Percentiles rank a stretch among this genome's conserved stretches.
These are phyloP conservation scores for Aramus guarauna DNA, from an alignment of 2,113 vertebrate genomes.

Conservation along the genomic window DNA sequence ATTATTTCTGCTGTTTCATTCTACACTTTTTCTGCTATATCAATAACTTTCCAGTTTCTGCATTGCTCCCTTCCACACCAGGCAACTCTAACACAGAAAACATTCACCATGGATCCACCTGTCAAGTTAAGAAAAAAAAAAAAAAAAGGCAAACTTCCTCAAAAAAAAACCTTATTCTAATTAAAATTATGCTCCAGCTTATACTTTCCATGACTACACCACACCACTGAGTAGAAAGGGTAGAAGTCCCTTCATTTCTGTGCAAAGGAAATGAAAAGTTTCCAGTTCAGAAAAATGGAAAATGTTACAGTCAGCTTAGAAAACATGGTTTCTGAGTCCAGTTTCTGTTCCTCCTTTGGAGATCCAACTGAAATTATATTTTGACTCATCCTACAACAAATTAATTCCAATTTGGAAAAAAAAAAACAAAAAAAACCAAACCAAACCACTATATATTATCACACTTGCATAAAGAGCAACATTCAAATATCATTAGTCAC, in stretches of 20 bases:
- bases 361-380: neutral
- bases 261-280: neutral
- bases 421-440: neutral
- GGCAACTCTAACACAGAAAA: neutral
- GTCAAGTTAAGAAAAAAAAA: neutral
- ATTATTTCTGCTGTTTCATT: neutral
- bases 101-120: neutral
- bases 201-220: neutral
- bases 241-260: neutral
- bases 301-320: neutral
- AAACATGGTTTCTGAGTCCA: neutral
- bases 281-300: neutral
- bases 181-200: neutral
- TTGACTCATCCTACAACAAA: neutral
- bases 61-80: neutral
- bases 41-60: neutral
- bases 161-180: neutral
- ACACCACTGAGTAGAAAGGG: neutral
- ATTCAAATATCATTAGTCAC: slow-evolving; percentile 34
- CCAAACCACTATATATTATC: neutral
- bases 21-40: neutral
- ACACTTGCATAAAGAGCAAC: neutral
- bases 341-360: neutral
- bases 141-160: neutral
- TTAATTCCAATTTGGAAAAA: neutral